Evolutionary conservation across 2,797 vertebrate species (phyloP).

Genomic region (Glossophaga mutica): DNA sequence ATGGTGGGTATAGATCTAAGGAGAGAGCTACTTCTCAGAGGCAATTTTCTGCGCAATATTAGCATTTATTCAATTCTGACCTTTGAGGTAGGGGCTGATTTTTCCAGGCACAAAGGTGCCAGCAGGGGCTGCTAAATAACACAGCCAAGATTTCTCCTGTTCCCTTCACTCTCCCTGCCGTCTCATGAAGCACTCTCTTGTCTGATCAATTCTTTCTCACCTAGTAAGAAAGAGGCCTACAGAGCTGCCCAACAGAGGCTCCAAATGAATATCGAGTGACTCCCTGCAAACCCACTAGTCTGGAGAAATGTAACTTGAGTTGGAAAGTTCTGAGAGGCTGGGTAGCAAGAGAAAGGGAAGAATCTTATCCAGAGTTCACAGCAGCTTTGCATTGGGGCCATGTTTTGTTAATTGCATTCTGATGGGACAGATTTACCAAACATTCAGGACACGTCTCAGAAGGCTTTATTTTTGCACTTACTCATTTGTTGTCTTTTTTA

Average conservation of each 20-base stretch:
- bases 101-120: conserved; percentile 42
- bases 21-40: conserved; percentile 29
- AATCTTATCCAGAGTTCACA: not conserved
- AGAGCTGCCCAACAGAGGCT: conserved; percentile 29
- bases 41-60: conserved; percentile 47
- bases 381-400: not conserved
- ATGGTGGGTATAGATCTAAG: conserved; percentile 34
- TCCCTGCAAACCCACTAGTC: not conserved
- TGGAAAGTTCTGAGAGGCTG: not conserved
- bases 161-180: not conserved
- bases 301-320: not conserved
- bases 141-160: not conserved
- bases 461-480: not conserved
- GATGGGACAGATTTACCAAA: not conserved
- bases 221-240: not conserved
- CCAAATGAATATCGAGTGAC: conserved; percentile 47
- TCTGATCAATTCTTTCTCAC: conserved; percentile 59
- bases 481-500: not conserved
- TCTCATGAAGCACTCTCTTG: not conserved
- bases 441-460: not conserved
- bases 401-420: not conserved
- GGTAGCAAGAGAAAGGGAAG: not conserved
- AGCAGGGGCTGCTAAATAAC: conserved; percentile 45
- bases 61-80: conserved; percentile 62
- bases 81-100: conserved; percentile 49